Evolutionary conservation across 1,140 invertebrate species (phyloP).

Genomic region (Lucilia sericata): DNA sequence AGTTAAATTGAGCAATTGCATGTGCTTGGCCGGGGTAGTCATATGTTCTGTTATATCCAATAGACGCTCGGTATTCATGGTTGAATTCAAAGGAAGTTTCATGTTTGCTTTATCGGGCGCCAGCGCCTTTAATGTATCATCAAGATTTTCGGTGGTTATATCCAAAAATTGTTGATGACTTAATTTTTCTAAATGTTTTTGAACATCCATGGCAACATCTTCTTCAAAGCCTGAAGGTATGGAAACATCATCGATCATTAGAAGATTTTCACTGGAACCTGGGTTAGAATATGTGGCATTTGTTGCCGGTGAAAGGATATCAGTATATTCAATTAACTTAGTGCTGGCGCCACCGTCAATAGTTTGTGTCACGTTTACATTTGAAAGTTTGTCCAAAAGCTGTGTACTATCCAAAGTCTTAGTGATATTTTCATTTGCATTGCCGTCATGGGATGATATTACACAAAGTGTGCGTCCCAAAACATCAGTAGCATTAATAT

Average conservation of each 20-base stretch:
- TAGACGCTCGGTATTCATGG: constrained; percentile 59
- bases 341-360: background rate
- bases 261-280: constrained; percentile 58
- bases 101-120: constrained; percentile 58
- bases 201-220: constrained; percentile 29
- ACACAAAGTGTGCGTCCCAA: background rate
- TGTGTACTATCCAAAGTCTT: constrained; percentile 30
- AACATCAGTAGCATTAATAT: background rate
- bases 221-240: constrained; percentile 59
- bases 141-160: constrained; percentile 50
- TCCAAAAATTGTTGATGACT: constrained; percentile 27
- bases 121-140: constrained; percentile 57
- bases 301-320: constrained; percentile 41
- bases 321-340: constrained; percentile 30
- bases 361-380: background rate
- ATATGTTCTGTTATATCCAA: constrained; percentile 53
- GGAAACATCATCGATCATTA: constrained; percentile 59
- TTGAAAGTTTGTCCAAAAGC: constrained; percentile 24
- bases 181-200: constrained; percentile 15
- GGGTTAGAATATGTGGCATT: constrained; percentile 49
- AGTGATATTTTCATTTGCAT: background rate
- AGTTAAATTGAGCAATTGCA: constrained; percentile 31
- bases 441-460: background rate
- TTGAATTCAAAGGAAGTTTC: constrained; percentile 64
- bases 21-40: constrained; percentile 46